Evolutionary conservation across 23 tunicate species (phyloP).

Genomic region (Styela clava): DNA sequence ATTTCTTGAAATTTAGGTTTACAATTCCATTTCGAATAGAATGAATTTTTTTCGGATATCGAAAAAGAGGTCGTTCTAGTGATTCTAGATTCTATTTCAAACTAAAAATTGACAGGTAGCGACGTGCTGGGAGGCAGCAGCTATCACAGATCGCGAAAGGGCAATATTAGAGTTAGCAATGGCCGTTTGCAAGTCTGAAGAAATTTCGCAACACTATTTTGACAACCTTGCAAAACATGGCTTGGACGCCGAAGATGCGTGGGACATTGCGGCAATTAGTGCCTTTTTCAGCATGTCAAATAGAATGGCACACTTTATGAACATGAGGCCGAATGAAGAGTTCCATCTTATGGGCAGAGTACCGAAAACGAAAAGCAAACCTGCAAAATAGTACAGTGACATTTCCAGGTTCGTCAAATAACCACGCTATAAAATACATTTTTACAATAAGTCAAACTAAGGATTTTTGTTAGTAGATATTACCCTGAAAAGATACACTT

Average conservation of each 20-base stretch:
- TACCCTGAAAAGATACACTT: no score
- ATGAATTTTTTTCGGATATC: no score
- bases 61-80: no score
- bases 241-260: slow-evolving; percentile 49
- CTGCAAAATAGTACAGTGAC: no score
- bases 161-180: slow-evolving; percentile 48
- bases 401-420: no score
- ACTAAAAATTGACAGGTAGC: slow-evolving; percentile 15
- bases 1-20: no score
- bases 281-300: slow-evolving; percentile 52
- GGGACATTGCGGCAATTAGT: slow-evolving; percentile 72
- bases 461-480: no score
- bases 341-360: slow-evolving; percentile 38
- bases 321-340: slow-evolving; percentile 63
- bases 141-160: slow-evolving; percentile 30
- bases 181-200: slow-evolving; percentile 32
- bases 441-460: no score
- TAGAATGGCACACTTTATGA: slow-evolving; percentile 46
- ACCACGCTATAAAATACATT: no score
- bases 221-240: slow-evolving; percentile 39
- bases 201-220: slow-evolving; percentile 40
- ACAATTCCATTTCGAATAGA: no score
- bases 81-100: no score
- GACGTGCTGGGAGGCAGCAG: slow-evolving; percentile 17
- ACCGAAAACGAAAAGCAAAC: slow-evolving; percentile 1